Evolutionary conservation across 2,797 vertebrate species (phyloP), one percentile per base, ranked within the genome.

Genomic region (Chaetodon trifasciatus): DNA sequence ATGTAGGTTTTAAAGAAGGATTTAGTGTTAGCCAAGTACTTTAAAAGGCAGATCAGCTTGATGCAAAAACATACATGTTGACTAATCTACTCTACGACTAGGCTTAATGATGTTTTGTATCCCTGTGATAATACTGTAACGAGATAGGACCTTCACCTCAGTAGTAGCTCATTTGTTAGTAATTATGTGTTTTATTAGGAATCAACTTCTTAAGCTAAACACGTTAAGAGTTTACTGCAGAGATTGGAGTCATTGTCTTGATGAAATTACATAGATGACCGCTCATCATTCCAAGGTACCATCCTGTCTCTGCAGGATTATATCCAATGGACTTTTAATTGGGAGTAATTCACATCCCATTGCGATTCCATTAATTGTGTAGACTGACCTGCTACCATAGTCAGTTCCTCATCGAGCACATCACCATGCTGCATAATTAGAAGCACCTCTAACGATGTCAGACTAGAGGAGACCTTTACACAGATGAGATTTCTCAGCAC

Each of bases 271-370:
- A 78, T n/a, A 56, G 63, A 86, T 76, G 63, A 71, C 62, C 70
- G 64, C 78, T 86, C 72, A 55, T 82, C 61, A 17, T 81, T 76
- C 64, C 65, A 64, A 70, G 67, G 76, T 73, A 56, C 89, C 42
- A 60, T 83, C 80, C 77, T 55, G 74, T 88, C 87, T 87, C 86
- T 42, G 76, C 87, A 72, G 73, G 80, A 77, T 89, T 76, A 70
- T 40, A 81, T 89, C 89, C 88, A 86, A 92, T 94, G 88, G 90
- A 85, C 87, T 92, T 95, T 94, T 95, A 95, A 95, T 95, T 94
- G 89, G 85, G 67, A 89, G 82, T 92, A 93, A 95, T 94, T 93
- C 86, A 90, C 91, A 92, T 92, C 83, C 90, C 85, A 90, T 87
- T 66, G 70, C n/a, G 70, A 84, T 94, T 91, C 89, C 86, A 94